Evolutionary conservation across 2,113 vertebrate genomes (phyloP), one percentile per base, ranked within the genome.

Genomic region (Saiga tatarica): DNA sequence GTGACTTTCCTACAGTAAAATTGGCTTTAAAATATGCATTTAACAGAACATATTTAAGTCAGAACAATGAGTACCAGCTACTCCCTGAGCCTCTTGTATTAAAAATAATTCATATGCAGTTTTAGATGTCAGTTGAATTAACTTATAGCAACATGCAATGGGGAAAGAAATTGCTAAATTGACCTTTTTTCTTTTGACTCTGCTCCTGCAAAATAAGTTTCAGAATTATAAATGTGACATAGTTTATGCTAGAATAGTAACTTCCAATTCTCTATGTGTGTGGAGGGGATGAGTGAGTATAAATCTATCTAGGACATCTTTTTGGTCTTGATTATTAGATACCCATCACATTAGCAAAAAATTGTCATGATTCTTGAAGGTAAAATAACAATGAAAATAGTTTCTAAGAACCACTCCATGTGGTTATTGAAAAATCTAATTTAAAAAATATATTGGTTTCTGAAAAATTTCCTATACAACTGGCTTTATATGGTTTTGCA

Each of bases 1-100:
- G 23, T 76, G 87, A 93, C 71, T 94, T 95, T 67, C 71, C 42
- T 96, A 28, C 74, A 78, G 88, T 76, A 91, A 97, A 95, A 84
- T 23, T 60, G 52, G 50, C 53, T 97, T 94, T 95, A 93, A 90
- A 95, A 59, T 92, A 78, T 87, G 28, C 84, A 71, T 87, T 94
- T 89, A 57, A 91, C 5, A 42, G 78, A 81, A 78, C 13, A 42
- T 74, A 76, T 89, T 45, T 60, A 47, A 93, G 36, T 89, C 87
- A 94, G 26, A 86, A 83, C 28, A 52, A n/a, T 85, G 39, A 67
- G 25, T 86, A 10, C n/a, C 67, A 90, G 42, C 52, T 86, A 16
- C 11, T 86, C 12, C 19, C 25, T 90, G 45, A 42, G 25, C 50
- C 16, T 74, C 9, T 53, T 28, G n/a, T 52, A 84, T 83, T 76